phyloP scores from a whole-genome alignment of 2,888 invertebrate genomes.

The Eudasyphora cyanicolor region DNA sequence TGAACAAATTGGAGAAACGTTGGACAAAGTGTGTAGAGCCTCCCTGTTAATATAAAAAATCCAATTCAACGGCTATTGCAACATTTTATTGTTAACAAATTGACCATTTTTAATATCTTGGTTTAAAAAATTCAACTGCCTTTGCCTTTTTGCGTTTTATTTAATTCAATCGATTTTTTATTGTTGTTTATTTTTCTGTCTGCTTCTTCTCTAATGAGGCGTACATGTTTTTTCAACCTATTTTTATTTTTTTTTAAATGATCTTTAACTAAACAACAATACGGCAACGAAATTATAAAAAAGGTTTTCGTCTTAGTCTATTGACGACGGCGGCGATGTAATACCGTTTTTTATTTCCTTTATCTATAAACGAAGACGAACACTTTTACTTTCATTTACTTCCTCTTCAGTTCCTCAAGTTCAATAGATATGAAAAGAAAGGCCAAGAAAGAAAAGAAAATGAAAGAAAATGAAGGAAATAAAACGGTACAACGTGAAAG shows the following conservation, averaged over 20 bases:
- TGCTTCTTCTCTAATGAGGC: conserved; percentile 1
- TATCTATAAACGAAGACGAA: background rate
- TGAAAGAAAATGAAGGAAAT: background rate
- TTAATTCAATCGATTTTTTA: background rate
- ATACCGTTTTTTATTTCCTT: background rate
- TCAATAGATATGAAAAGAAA: background rate
- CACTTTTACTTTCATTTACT: background rate
- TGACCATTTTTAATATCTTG: too few species aligned
- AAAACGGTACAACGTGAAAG: background rate
- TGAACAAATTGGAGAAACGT: too few species aligned
- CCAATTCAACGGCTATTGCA: too few species aligned
- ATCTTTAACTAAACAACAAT: background rate
- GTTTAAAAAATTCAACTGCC: too few species aligned
- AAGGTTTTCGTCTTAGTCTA: background rate
- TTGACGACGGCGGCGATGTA: background rate
- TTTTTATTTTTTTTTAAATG: conserved; percentile 13
- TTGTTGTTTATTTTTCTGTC: background rate
- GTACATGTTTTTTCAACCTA: background rate
- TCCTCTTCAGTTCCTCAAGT: background rate
- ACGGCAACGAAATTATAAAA: background rate
- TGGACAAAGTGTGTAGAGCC: too few species aligned
- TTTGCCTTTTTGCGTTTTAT: conserved; percentile 7
- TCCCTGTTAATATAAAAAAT: too few species aligned
- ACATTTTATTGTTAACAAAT: too few species aligned
- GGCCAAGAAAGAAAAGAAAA: background rate